These are phyloP conservation scores for Tichodroma muraria DNA, from an alignment of 2,113 vertebrate genomes.

Conservation along the genomic window DNA sequence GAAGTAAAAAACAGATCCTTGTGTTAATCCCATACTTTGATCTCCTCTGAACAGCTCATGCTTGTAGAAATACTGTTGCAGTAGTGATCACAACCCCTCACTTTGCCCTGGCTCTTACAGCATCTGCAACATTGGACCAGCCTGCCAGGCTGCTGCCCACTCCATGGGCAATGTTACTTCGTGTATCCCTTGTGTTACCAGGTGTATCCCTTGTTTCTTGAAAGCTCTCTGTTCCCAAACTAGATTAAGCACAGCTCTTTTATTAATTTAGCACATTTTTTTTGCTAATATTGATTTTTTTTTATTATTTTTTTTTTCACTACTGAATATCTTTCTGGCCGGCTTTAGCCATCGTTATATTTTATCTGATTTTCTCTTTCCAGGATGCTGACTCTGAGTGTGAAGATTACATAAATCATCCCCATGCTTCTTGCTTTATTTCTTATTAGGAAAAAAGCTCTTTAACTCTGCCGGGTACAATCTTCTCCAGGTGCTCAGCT, in stretches of 20 bases:
- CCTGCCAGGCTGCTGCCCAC: accelerated
- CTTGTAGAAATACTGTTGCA: not conserved
- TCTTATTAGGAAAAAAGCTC: not conserved
- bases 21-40: not conserved
- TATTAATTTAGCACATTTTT: not conserved
- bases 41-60: not conserved
- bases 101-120: not conserved
- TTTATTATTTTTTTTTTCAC: not conserved
- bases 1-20: not conserved
- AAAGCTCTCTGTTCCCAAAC: not conserved
- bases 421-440: not conserved
- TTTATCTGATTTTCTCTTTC: not conserved
- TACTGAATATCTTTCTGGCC: not conserved
- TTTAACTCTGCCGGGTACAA: not conserved
- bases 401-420: not conserved
- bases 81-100: accelerated
- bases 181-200: not conserved
- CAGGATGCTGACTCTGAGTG: not conserved
- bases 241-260: not conserved
- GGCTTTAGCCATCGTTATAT: not conserved
- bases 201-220: not conserved
- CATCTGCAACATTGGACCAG: not conserved
- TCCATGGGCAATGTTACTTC: not conserved
- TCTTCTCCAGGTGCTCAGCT: not conserved
- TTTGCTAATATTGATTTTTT: not conserved